Evolutionary conservation across 1,140 invertebrate genomes (phyloP).

Genomic region (Maconellicoccus hirsutus): DNA sequence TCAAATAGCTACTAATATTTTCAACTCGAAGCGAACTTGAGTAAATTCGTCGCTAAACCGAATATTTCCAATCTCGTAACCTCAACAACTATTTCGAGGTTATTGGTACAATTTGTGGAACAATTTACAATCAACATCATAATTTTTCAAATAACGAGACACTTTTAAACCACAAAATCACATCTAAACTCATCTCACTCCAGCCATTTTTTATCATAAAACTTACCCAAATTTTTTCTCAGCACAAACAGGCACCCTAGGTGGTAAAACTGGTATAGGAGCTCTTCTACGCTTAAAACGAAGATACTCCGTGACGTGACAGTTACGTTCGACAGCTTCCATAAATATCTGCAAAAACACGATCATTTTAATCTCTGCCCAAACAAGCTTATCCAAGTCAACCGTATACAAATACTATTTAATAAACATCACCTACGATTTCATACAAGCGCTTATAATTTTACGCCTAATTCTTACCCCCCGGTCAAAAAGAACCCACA

Average conservation of each 20-base stretch:
- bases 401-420: neutral
- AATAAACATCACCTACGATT: neutral
- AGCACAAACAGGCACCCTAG: neutral
- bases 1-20: no score
- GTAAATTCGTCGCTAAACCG: no score
- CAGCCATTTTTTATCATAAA: no score
- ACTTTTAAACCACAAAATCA: no score
- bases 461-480: neutral
- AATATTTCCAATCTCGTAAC: no score
- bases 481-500: conserved; percentile 1
- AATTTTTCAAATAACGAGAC: no score
- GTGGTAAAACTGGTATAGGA: conserved; percentile 2
- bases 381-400: neutral
- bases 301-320: neutral
- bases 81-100: no score
- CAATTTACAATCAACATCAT: no score
- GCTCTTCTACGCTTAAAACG: neutral
- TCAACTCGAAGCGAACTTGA: no score
- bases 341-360: conserved; percentile 4
- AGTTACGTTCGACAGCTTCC: neutral
- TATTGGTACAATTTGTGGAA: no score
- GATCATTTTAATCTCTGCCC: neutral
- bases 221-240: conserved; percentile 7
- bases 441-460: neutral
- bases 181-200: no score